A percentile compares a stretch with the other conserved stretches of the same genome.
Conservation (phyloP, 2,888 invertebrate genomes). For the Eupithecia vulgata region DNA sequence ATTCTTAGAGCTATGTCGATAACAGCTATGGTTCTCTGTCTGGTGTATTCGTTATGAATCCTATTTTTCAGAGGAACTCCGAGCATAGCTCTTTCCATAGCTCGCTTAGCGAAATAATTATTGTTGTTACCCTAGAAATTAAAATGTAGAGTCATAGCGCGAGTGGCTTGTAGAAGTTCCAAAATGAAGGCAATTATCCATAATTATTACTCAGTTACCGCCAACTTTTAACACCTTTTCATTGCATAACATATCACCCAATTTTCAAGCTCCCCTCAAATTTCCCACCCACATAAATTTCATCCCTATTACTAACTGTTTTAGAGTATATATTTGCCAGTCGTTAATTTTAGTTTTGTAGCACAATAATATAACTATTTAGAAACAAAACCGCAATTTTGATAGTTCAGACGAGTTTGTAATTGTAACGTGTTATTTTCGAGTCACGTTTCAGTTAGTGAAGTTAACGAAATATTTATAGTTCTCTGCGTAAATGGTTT, state of each 20-base stretch:
- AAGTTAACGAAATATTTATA: conserved; percentile 44
- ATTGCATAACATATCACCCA: conserved; percentile 34
- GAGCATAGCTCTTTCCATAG: too few relatives aligned
- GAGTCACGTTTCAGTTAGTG: conserved; percentile 53
- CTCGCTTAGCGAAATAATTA: too few relatives aligned
- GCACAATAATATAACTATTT: conserved; percentile 43
- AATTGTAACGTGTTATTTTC: conserved; percentile 53
- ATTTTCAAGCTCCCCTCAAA: conserved; percentile 23
- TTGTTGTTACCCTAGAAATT: background rate
- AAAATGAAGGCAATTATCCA: conserved; percentile 24
- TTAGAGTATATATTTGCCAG: conserved; percentile 7
- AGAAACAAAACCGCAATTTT: conserved; percentile 49
- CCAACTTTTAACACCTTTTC: conserved; percentile 42
- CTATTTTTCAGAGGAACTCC: too few relatives aligned
- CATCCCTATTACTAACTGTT: conserved; percentile 12
- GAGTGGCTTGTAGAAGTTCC: background rate
- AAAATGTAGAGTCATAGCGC: background rate
- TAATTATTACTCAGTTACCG: conserved; percentile 34
- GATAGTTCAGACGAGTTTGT: conserved; percentile 54
- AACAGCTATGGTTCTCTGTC: too few relatives aligned
- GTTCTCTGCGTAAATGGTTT: conserved; percentile 31
- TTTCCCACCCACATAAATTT: background rate
- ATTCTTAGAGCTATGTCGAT: too few relatives aligned
- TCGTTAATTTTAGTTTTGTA: conserved; percentile 19
- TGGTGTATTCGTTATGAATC: too few relatives aligned